Evolutionary conservation across 64 coral and sea anemone genomes (phyloP).

Genomic region (Montipora foliosa): DNA sequence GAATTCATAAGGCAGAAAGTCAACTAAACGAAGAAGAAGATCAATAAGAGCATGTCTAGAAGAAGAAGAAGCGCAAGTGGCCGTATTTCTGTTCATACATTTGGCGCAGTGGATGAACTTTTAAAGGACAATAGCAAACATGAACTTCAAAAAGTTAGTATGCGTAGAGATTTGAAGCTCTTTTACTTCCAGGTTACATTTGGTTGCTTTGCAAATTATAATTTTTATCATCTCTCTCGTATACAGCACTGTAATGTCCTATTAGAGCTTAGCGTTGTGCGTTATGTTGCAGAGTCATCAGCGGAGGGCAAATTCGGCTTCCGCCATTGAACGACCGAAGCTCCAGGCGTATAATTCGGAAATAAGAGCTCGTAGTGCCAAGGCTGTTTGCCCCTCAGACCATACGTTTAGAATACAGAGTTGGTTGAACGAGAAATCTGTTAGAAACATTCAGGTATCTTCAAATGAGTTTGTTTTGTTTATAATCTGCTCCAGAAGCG

Average conservation of each 20-base stretch:
- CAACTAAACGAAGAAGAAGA: constrained; percentile 16
- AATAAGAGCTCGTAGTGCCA: constrained; percentile 18
- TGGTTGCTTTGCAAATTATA: too few relatives aligned
- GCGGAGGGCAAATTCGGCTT: constrained; percentile 75
- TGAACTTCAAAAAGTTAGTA: constrained; percentile 49
- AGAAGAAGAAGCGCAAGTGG: constrained; percentile 61
- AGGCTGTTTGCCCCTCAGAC: constrained; percentile 48
- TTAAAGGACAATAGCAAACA: constrained; percentile 74
- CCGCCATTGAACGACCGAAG: constrained; percentile 42
- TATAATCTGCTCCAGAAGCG: too few relatives aligned
- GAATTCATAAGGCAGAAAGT: constrained; percentile 48
- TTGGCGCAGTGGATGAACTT: constrained; percentile 84
- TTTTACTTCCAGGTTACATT: neutral
- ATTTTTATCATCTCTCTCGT: neutral
- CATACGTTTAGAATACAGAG: constrained; percentile 87
- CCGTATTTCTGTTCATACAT: constrained; percentile 94
- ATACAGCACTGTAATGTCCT: neutral
- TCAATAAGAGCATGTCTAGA: constrained; percentile 61
- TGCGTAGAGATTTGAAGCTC: neutral
- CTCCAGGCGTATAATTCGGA: constrained; percentile 13
- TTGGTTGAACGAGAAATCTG: constrained; percentile 95
- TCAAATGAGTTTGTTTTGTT: neutral
- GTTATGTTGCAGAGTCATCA: constrained; percentile 38
- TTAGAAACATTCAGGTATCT: constrained; percentile 91
- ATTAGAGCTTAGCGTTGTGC: neutral